Evolutionary conservation across 2,888 invertebrate genomes (phyloP).

Genomic region (Ophion slaviceki): DNA sequence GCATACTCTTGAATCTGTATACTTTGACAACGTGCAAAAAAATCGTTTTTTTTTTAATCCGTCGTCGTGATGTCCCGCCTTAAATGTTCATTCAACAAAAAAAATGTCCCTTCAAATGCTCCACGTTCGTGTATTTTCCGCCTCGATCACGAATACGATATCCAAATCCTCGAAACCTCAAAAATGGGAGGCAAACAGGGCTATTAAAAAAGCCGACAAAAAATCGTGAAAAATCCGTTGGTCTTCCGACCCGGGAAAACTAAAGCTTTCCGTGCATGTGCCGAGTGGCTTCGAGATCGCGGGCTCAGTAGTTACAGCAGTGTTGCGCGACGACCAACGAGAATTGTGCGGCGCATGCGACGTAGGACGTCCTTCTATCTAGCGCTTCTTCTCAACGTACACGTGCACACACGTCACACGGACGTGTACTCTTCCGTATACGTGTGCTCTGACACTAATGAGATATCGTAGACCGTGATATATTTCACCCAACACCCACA

Average conservation of each 20-base stretch:
- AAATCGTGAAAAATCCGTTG: not conserved
- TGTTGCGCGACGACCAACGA: constrained; percentile 48
- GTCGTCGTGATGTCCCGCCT: too few relatives aligned
- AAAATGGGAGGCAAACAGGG: not conserved
- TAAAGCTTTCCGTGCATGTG: not conserved
- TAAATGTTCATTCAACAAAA: too few relatives aligned
- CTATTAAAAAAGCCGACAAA: not conserved
- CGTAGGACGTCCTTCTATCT: constrained; percentile 32
- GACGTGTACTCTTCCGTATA: not conserved
- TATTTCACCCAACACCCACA: constrained; percentile 8
- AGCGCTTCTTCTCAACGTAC: constrained; percentile 15
- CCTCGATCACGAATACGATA: not conserved
- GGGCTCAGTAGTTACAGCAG: constrained; percentile 52
- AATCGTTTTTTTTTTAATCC: too few relatives aligned
- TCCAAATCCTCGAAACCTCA: not conserved
- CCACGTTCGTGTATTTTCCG: too few relatives aligned
- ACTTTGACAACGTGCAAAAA: too few relatives aligned
- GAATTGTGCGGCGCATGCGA: constrained; percentile 53
- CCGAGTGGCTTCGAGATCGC: not conserved
- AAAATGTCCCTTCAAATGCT: too few relatives aligned
- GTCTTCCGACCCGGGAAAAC: not conserved
- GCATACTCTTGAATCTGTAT: too few relatives aligned
- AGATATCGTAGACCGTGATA: not conserved
- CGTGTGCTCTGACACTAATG: not conserved
- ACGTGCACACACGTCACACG: not conserved